Evolutionary conservation across 2,113 vertebrate species (phyloP), one percentile per base, ranked within the genome.

Genomic region (Bujurquina vittata): DNA sequence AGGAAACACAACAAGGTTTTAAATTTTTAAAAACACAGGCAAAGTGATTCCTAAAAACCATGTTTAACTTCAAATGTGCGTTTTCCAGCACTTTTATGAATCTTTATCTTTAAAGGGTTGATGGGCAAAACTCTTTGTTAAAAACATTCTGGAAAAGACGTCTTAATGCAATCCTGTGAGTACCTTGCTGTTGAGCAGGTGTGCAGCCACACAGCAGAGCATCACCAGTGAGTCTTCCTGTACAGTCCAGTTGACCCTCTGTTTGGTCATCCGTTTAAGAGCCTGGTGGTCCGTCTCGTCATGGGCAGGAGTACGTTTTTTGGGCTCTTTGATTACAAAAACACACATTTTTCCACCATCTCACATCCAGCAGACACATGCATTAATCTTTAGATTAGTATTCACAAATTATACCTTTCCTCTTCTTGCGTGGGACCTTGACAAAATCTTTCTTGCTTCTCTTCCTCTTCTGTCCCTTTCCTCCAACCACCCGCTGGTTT

Each of bases 171-270:
- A 33, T 10, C 69, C 65, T 87, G 80, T 58, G 78, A 7, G 31
- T 5, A 97, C 97, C 96, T 99, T 98, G 91, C 95, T 93, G 56
- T 99, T 99, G 81, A 99, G 96, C 72, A 99, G 93, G 1, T 97
- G 95, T 18, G 97, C 96, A 31, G 97, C 97, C 2, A 99, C 97
- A 0, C 97, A 94, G 90, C 98, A 99, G 4, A 99, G 96, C 96
- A 99, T 97, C 33, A 99, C 95, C 80, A 99, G 91, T 1, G 98
- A 97, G 91, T 99, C 98, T 61, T 99, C 98, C 73, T 96, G 96
- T 9, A 96, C 87, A 0, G 97, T 96, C 98, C 98, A 99, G 72
- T 94, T 94, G 46, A 99, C 98, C 0, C 98, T 96, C 86, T 97
- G 96, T 9, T 96, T 94, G 0, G 98, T 98, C 98, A 99, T 99